Conservation (phyloP, 2,113 vertebrate species). For the Butorides virescens region DNA sequence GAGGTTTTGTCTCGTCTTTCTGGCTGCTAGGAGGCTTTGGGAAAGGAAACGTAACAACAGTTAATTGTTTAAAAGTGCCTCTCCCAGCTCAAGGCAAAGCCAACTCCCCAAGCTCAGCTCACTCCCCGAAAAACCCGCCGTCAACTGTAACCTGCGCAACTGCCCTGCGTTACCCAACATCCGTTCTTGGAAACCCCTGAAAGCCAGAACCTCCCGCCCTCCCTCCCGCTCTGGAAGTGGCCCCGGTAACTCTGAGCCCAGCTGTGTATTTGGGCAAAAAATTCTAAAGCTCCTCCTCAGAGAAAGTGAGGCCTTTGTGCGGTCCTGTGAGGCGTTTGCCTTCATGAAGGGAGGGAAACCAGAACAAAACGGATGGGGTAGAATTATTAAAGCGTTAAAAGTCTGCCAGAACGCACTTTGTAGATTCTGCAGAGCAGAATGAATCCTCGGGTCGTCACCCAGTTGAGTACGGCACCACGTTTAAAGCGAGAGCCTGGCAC, state of each 20-base stretch:
- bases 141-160: conserved; percentile 13
- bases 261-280: background rate
- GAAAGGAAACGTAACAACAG: background rate
- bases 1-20: background rate
- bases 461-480: accelerated
- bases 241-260: background rate
- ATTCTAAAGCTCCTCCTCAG: background rate
- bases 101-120: background rate
- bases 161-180: background rate
- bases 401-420: background rate
- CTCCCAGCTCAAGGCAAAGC: background rate
- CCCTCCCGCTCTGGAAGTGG: background rate
- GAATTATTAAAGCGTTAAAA: background rate
- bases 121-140: background rate
- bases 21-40: background rate
- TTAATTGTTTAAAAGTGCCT: background rate
- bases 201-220: background rate
- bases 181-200: conserved; percentile 24
- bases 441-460: background rate
- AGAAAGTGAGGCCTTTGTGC: background rate
- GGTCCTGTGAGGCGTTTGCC: background rate
- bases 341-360: background rate
- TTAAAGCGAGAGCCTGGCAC: background rate
- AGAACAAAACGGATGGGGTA: background rate
- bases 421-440: background rate